phyloP scores from a whole-genome alignment of 1,140 invertebrate genomes.

The Adoxophyes honmai region DNA sequence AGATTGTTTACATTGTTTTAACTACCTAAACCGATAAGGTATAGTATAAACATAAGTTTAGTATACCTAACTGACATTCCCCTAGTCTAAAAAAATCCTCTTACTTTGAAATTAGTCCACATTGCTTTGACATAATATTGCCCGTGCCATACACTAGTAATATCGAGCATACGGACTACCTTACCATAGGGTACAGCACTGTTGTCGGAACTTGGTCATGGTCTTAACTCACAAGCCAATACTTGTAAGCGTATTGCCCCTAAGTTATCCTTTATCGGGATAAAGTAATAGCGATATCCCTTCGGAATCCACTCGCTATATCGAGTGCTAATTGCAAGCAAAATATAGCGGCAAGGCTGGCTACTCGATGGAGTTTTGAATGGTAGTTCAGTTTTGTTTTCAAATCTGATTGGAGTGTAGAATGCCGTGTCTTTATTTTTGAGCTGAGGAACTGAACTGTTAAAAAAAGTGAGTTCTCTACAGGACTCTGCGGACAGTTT shows the following conservation, averaged over 20 bases:
- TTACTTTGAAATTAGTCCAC: too few species aligned
- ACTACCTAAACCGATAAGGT: too few species aligned
- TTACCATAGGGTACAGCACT: too few species aligned
- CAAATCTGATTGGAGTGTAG: background rate
- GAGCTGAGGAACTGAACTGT: background rate
- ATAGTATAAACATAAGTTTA: too few species aligned
- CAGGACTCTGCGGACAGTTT: background rate
- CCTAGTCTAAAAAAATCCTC: too few species aligned
- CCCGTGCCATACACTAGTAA: too few species aligned
- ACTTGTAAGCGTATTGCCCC: background rate
- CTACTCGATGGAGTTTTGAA: slow-evolving; percentile 23
- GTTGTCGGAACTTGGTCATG: too few species aligned
- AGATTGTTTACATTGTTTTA: too few species aligned
- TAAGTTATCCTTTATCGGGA: background rate
- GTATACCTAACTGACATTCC: too few species aligned
- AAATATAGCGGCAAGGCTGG: slow-evolving; percentile 35
- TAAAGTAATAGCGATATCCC: slow-evolving; percentile 40
- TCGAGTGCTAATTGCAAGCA: slow-evolving; percentile 54
- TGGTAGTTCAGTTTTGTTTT: background rate
- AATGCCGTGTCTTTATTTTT: background rate
- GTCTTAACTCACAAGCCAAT: too few species aligned
- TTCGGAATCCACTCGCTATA: slow-evolving; percentile 44
- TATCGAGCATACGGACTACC: too few species aligned
- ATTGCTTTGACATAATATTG: too few species aligned
- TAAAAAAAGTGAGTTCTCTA: background rate